These are phyloP conservation scores for Heliornis fulica DNA, from an alignment of 2,113 vertebrate species.

Conservation along the genomic window DNA sequence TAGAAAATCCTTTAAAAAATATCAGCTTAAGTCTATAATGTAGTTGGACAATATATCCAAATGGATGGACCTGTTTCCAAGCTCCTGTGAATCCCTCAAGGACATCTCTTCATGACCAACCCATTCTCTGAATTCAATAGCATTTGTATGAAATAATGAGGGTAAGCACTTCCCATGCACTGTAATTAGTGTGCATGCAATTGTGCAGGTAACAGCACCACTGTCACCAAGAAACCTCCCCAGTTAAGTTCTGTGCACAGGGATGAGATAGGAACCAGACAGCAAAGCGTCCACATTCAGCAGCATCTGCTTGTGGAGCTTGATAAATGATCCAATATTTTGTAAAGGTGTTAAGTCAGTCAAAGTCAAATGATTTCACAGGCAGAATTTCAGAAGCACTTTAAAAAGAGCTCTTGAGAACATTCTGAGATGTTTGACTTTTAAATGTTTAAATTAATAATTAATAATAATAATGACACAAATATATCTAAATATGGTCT, in stretches of 20 bases:
- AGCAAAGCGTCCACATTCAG: neutral
- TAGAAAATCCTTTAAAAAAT: neutral
- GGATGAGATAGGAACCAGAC: neutral
- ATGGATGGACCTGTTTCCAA: neutral
- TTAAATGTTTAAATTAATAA: too few species aligned
- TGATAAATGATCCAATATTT: neutral
- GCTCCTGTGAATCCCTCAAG: neutral
- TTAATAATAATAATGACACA: too few species aligned
- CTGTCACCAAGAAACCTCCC: neutral
- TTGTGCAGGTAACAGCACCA: neutral
- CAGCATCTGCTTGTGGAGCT: neutral
- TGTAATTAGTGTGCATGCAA: neutral
- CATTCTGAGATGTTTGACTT: neutral
- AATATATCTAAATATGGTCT: neutral
- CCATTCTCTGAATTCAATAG: neutral
- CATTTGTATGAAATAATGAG: neutral
- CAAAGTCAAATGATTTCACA: neutral
- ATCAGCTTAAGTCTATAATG: neutral
- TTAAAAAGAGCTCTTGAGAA: neutral
- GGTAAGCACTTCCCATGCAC: neutral
- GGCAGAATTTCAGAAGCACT: neutral
- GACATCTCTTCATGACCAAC: neutral
- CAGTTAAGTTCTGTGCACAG: neutral
- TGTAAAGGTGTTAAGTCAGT: neutral
- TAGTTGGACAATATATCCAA: neutral